Base-by-base conservation (phyloP, 1,140 invertebrate species). In the Bombus terrestris region DNA sequence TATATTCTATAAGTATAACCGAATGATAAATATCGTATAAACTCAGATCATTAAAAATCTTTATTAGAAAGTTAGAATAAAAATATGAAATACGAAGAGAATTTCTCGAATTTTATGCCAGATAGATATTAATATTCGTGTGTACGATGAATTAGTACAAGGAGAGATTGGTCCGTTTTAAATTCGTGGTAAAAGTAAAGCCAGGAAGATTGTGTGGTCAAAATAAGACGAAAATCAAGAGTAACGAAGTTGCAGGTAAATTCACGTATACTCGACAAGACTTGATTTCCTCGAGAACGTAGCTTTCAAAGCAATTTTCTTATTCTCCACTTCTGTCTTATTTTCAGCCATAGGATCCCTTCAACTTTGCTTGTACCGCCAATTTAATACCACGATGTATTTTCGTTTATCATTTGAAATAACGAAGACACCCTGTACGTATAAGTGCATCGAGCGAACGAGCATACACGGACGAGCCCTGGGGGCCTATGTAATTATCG, bases 401-500 rank as follows among this genome's bases (percentile, higher is more conserved):
- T 12, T n/a, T n/a, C 28, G 57, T n/a, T 62, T 62, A 13, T n/a
- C 10, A n/a, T 62, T 62, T 62, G 59, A 62, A 62, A 62, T 12
- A 62, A 62, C 28, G 28, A 62, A n/a, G 28, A 62, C 59, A 62
- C 59, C 59, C 28, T 62, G 47, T 77, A 62, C 43, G 28, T 39
- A 59, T 72, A 39, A 1, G 41, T 71, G 47, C 41, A 12, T 69
- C 1, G 76, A 18, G 68, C 25, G 64, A 68, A 35, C 64, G 64
- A 68, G 66, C 25, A 41, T 18, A 22, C 32, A 35, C 39, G 57
- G 12, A 82, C 57, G 78, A 28, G 53, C 22, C 53, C 53, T 47
- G 62, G 37, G 80, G 74, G 88, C 79, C 90, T 90, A 89, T 89
- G 92, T 93, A 94, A 94, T 93, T 93, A 92, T 84, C 79, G 90